Percentiles rank a stretch among this genome's conserved stretches.
These are phyloP conservation scores for Prionailurus bengalensis DNA, from an alignment of 2,113 vertebrate species.

Conservation along the genomic window DNA sequence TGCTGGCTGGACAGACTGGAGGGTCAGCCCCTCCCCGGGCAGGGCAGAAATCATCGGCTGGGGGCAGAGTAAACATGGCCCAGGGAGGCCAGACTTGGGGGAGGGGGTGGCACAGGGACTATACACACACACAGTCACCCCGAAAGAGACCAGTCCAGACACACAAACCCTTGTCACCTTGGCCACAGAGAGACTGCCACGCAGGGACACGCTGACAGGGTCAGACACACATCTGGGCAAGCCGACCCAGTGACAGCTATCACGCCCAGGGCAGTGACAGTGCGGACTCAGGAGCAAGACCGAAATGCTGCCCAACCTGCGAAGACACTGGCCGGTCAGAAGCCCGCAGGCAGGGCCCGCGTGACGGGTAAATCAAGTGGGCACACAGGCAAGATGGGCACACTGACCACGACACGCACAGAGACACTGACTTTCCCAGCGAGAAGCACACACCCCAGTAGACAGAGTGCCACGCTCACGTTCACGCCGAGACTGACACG, in stretches of 20 bases:
- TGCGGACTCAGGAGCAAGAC: neutral
- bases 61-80: conserved; percentile 80
- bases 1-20: conserved; percentile 76
- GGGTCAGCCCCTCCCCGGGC: conserved; percentile 77
- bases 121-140: conserved; percentile 66
- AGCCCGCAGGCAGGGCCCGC: neutral
- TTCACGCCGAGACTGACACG: neutral
- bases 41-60: conserved; percentile 70
- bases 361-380: neutral
- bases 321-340: neutral
- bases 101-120: conserved; percentile 41
- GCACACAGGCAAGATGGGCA: neutral
- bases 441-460: neutral
- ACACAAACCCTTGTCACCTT: conserved; percentile 39
- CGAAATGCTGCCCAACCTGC: neutral
- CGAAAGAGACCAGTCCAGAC: conserved; percentile 60
- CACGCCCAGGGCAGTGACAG: neutral
- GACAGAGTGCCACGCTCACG: neutral
- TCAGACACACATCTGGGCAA: conserved; percentile 49
- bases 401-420: neutral
- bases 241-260: neutral
- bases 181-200: conserved; percentile 41
- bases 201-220: neutral
- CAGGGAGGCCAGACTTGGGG: conserved; percentile 68
- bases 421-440: neutral